Base-by-base conservation (phyloP, 2,113 vertebrate genomes). In the Ophiodon elongatus region DNA sequence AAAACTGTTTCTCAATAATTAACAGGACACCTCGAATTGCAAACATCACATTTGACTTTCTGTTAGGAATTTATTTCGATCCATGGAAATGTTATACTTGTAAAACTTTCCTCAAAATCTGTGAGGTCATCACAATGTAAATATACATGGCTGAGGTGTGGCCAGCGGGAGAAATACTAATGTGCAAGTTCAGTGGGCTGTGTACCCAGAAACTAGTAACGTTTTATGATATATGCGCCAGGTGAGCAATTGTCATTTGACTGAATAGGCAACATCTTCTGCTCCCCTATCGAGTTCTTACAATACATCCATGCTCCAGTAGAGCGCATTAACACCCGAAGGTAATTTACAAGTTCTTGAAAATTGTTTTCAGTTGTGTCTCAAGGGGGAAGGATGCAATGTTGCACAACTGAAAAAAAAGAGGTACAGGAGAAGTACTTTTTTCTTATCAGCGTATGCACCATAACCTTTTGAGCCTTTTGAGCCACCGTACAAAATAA, bases 331-430 rank as follows among this genome's bases (percentile, higher is more conserved):
- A 29, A 67, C 0, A 4, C 9, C 10, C 4, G 41, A 52, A 66
- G 64, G 74, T 21, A 19, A 74, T 27, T 77, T 41, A 14, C 63
- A 67, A 41, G 45, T 72, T 79, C 68, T 76, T 25, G 31, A 43
- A 45, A 74, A 56, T 27, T 7, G 27, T 45, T 74, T 72, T 67
- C 45, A 78, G 37, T 0, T 31, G 10, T 73, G 11, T 33, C 66
- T 69, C 23, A 70, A 76, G 35, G 29, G 29, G 39, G 47, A 73
- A 78, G 43, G 19, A 47, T 50, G 21, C 15, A 39, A n/a, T 23
- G 21, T 45, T 62, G 21, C 14, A 56, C 25, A 50, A n/a, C 50
- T 57, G 6, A 23, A 54, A 45, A 41, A 45, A 52, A 17, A 73
- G 17, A 60, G 43, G 17, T 25, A 33, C 0, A 47, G 1, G 27